Evolutionary conservation across 2,113 vertebrate genomes (phyloP).

Genomic region (Nestor notabilis): DNA sequence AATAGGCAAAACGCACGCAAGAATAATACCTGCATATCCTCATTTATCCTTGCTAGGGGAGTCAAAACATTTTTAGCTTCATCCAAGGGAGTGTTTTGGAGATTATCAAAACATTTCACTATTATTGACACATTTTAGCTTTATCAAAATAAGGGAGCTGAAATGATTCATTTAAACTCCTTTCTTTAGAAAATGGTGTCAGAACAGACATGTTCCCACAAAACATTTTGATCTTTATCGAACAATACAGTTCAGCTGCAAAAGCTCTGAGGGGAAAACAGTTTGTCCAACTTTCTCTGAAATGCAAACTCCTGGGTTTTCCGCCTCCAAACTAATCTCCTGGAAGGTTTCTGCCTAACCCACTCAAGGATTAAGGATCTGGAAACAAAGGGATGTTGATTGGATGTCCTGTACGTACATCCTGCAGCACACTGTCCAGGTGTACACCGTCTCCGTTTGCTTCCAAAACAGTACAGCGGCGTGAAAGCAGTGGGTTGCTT

Average conservation of each 20-base stretch:
- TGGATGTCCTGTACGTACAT: neutral
- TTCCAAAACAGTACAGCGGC: neutral
- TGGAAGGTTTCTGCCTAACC: neutral
- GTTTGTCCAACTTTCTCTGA: neutral
- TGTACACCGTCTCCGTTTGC: neutral
- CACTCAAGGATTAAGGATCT: neutral
- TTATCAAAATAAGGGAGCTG: neutral
- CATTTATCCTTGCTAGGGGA: neutral
- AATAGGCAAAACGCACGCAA: neutral
- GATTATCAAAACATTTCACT: constrained; percentile 11
- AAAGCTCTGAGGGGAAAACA: neutral
- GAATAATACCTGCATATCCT: neutral
- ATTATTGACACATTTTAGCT: neutral
- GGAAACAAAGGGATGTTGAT: neutral
- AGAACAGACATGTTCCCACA: neutral
- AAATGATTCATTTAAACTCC: neutral
- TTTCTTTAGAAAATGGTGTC: neutral
- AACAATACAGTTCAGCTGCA: neutral
- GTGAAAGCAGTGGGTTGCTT: neutral
- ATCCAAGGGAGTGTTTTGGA: neutral
- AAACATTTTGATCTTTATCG: neutral
- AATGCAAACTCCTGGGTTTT: neutral
- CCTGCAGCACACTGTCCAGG: neutral
- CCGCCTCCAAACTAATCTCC: too few relatives aligned
- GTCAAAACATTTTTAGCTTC: neutral